Evolutionary conservation across 2,888 invertebrate genomes (phyloP).

Genomic region (Macrostomum cliftonense): DNA sequence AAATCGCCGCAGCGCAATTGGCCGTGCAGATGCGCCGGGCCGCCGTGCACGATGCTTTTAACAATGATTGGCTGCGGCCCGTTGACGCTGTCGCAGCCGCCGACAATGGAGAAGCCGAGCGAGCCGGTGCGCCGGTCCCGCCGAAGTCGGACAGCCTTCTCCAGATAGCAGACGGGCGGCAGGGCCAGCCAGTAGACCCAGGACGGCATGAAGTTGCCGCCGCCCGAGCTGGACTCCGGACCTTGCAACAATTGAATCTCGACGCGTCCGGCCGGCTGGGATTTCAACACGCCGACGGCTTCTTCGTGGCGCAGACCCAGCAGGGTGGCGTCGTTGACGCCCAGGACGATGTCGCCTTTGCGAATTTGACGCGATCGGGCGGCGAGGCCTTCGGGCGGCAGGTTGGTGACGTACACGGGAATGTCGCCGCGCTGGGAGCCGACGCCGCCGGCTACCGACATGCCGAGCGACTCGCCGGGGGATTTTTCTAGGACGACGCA

Average conservation of each 20-base stretch:
- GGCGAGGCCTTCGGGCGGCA: conserved; percentile 32
- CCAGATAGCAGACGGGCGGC: conserved; percentile 36
- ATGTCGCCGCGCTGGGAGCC: conserved; percentile 39
- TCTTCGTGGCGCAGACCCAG: conserved; percentile 38
- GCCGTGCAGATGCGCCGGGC: conserved; percentile 32
- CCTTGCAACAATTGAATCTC: conserved; percentile 30
- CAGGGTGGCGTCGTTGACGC: conserved; percentile 36
- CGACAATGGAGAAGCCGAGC: conserved; percentile 41
- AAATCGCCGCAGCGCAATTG: conserved; percentile 39
- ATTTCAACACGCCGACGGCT: conserved; percentile 38
- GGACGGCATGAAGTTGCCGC: conserved; percentile 38
- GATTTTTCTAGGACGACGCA: conserved; percentile 2
- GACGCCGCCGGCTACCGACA: conserved; percentile 40
- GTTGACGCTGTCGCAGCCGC: conserved; percentile 36
- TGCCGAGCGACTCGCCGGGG: conserved; percentile 35
- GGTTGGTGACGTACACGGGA: conserved; percentile 40
- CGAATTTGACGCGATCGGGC: conserved; percentile 16
- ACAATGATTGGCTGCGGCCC: conserved; percentile 38
- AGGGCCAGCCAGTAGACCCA: conserved; percentile 42
- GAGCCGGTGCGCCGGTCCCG: conserved; percentile 29
- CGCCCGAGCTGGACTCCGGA: conserved; percentile 30
- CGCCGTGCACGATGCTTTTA: conserved; percentile 38
- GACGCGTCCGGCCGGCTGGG: conserved; percentile 13
- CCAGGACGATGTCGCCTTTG: conserved; percentile 40
- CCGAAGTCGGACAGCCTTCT: conserved; percentile 34